Percentiles rank a stretch among this genome's conserved stretches.
phyloP scores from a whole-genome alignment of 2,888 invertebrate species.

The Chaitophorus viminalis region DNA sequence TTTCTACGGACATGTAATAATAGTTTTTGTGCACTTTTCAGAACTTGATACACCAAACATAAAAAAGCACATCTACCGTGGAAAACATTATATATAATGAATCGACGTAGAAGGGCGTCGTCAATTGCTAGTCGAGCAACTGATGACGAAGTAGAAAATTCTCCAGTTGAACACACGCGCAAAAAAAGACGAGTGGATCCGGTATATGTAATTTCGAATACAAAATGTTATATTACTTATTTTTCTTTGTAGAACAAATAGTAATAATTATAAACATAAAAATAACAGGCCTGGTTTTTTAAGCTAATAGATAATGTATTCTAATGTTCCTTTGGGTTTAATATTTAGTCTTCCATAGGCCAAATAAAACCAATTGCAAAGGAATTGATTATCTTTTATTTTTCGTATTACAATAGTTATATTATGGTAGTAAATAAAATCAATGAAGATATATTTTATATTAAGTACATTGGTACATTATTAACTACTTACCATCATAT shows the following conservation, averaged over 20 bases:
- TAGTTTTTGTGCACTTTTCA: background rate
- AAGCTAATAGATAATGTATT: too few species aligned
- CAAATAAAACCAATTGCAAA: too few species aligned
- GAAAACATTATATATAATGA: conserved; percentile 69
- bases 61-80: background rate
- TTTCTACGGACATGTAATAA: background rate
- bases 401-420: too few species aligned
- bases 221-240: conserved; percentile 45
- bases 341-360: too few species aligned
- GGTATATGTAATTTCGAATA: conserved; percentile 68
- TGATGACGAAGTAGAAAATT: conserved; percentile 80
- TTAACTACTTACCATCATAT: too few species aligned
- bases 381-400: too few species aligned
- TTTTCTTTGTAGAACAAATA: background rate
- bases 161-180: conserved; percentile 69
- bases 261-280: background rate
- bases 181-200: conserved; percentile 81
- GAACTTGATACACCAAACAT: too few species aligned
- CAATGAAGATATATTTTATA: too few species aligned
- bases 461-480: too few species aligned
- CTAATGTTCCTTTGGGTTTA: too few species aligned
- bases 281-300: too few species aligned
- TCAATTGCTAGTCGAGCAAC: conserved; percentile 82
- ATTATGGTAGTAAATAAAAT: too few species aligned
- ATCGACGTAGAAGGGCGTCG: conserved; percentile 83